Percentiles rank a stretch among this genome's conserved stretches.
phyloP scores from a whole-genome alignment of 2,888 invertebrate species.

The Drosophila nigritarsus region DNA sequence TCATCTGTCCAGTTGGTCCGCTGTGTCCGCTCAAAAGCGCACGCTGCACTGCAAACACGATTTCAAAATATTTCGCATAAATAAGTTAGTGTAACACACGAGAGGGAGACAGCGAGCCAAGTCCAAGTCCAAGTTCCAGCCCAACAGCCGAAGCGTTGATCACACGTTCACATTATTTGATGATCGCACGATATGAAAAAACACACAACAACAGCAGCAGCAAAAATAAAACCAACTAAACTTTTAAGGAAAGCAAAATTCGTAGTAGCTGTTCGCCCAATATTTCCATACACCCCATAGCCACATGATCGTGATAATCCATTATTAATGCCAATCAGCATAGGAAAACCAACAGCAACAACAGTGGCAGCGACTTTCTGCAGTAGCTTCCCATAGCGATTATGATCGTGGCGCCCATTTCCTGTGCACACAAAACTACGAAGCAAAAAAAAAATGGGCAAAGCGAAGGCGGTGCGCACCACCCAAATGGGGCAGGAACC shows the following conservation, averaged over 20 bases:
- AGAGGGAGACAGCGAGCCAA: conserved; percentile 64
- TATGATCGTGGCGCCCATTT: conserved; percentile 76
- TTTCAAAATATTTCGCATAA: conserved; percentile 83
- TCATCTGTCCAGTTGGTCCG: conserved; percentile 35
- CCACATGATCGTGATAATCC: conserved; percentile 84
- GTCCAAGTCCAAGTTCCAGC: conserved; percentile 18
- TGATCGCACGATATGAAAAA: conserved; percentile 83
- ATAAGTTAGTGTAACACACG: conserved; percentile 84
- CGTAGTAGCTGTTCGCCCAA: conserved; percentile 63
- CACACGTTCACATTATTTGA: conserved; percentile 83
- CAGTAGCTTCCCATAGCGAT: conserved; percentile 72
- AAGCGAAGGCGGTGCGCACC: conserved; percentile 30
- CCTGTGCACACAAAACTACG: conserved; percentile 31
- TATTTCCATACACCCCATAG: conserved; percentile 81
- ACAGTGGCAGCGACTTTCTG: conserved; percentile 38
- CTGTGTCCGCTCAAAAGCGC: conserved; percentile 67
- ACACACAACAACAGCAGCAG: conserved; percentile 14
- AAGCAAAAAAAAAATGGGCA: neutral
- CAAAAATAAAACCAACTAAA: conserved; percentile 20
- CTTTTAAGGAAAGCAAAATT: conserved; percentile 59
- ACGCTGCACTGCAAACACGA: conserved; percentile 81
- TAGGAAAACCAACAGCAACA: conserved; percentile 65
- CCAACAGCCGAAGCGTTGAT: conserved; percentile 74
- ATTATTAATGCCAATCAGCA: conserved; percentile 86
- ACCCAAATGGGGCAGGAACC: conserved; percentile 50